Evolutionary conservation across 2,113 vertebrate species (phyloP), one percentile per base, ranked within the genome.

Genomic region (human): DNA sequence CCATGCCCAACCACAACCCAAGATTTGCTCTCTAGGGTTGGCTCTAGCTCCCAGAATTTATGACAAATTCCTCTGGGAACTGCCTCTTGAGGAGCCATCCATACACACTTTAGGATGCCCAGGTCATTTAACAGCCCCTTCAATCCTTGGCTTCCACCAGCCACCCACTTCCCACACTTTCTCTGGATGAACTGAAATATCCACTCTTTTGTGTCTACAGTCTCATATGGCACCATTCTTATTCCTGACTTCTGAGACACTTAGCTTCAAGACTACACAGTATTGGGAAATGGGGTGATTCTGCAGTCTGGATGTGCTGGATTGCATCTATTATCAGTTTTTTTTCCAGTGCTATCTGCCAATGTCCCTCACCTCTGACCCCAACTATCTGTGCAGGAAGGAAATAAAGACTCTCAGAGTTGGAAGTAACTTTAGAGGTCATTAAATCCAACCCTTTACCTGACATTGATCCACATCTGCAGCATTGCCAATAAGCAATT

Each of bases 321-420:
- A 45, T 92, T 57, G 17, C 64, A 87, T 72, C 50, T 30, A 48
- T 35, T n/a, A 89, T 45, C 45, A 2, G 30, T 48, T 43, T 43
- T 30, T 78, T 87, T 80, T 55, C 81, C 88, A 68, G 20, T 38
- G 61, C n/a, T 43, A 68, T 82, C 76, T 9, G 43, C 80, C 81
- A 82, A 35, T 35, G 90, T 27, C 48, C 55, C 25, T 97, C 32
- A 38, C 52, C 70, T 92, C 48, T 76, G 89, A 70, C 59, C 94
- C 82, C 64, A 82, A 86, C 30, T 96, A 79, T 84, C 89, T 92
- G 57, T 52, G 85, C 43, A 81, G 76, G 80, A 89, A 96, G 55
- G 75, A 96, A 85, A 98, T 79, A 96, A 92, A 80, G 75, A 70
- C 43, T 64, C 55, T 92, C 93, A 4, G 59, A 68, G 9, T 18